Percentiles rank a stretch among this genome's conserved stretches.
phyloP scores from a whole-genome alignment of 2,113 vertebrate genomes.

The Pteropus alecto region DNA sequence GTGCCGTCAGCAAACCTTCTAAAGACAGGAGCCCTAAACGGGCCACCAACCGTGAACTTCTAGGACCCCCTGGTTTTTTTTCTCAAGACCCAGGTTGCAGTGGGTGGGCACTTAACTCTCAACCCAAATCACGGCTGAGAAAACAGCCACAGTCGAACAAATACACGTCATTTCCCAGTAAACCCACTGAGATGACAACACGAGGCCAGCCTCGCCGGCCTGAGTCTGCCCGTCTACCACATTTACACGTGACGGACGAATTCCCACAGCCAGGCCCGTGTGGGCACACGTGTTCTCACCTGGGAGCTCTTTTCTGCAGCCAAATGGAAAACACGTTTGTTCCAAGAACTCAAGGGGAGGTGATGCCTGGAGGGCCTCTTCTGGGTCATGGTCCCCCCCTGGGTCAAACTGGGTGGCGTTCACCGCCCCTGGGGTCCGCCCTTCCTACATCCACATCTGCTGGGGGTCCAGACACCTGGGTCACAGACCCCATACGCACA shows the following conservation, averaged over 20 bases:
- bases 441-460: background rate
- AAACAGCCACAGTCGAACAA: background rate
- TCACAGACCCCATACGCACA: background rate
- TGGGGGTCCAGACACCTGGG: background rate
- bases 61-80: background rate
- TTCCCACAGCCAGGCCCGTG: background rate
- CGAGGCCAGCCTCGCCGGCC: background rate
- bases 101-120: background rate
- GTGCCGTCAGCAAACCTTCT: conserved; percentile 72
- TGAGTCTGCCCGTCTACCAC: background rate
- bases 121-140: background rate
- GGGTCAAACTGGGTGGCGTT: background rate
- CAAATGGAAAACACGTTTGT: conserved; percentile 22
- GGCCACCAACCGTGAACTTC: background rate
- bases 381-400: background rate
- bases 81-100: background rate
- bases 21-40: background rate
- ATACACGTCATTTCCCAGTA: background rate
- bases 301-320: background rate
- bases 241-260: background rate
- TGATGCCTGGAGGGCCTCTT: background rate
- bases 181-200: background rate
- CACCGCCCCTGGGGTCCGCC: background rate
- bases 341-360: background rate
- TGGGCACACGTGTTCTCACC: background rate